These are phyloP conservation scores for Coturnix japonica DNA, from an alignment of 2,113 vertebrate genomes.

Conservation along the genomic window DNA sequence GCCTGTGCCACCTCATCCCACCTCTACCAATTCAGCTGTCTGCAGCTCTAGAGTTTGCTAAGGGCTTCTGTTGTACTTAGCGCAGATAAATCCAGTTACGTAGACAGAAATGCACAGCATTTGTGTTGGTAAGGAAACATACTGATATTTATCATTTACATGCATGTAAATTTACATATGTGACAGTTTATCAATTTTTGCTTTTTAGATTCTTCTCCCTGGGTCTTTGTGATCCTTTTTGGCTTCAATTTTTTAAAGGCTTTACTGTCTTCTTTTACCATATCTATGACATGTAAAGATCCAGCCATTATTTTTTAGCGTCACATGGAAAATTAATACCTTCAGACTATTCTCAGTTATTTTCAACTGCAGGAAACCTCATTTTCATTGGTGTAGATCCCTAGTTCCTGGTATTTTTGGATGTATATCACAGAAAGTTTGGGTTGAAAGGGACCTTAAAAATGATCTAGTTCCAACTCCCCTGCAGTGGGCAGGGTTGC, in stretches of 20 bases:
- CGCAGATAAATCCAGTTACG: neutral
- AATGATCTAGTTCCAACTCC: no score
- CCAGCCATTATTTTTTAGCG: neutral
- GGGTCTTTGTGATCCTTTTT: neutral
- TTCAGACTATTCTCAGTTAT: neutral
- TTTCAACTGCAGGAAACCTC: neutral
- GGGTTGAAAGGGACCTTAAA: neutral
- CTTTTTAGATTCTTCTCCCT: neutral
- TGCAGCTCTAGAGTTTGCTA: neutral
- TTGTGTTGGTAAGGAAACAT: neutral
- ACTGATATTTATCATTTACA: neutral
- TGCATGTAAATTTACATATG: neutral
- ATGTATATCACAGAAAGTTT: neutral
- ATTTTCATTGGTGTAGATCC: neutral
- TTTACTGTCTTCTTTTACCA: neutral
- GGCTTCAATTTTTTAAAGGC: neutral
- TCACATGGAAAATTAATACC: neutral
- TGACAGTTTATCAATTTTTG: neutral
- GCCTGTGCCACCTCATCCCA: neutral
- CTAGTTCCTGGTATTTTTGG: neutral
- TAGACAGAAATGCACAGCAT: neutral
- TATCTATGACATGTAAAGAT: neutral
- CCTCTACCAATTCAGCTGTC: neutral
- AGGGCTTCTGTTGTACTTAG: neutral
- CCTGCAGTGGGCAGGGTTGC: no score